Conservation (phyloP, 2,113 vertebrate species). For the Stictonetta naevosa region DNA sequence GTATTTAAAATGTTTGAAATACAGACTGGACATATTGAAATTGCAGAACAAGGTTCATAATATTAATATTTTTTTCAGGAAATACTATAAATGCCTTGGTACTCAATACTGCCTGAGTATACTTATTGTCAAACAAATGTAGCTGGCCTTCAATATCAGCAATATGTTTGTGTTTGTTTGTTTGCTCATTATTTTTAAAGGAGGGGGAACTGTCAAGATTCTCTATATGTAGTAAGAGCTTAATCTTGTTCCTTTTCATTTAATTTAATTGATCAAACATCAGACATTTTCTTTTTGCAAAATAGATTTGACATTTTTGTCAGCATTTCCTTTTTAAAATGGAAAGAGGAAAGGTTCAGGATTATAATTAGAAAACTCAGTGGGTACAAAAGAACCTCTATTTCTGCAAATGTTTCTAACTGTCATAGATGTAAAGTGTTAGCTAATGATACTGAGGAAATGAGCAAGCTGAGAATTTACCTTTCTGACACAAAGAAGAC, state of each 20-base stretch:
- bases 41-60: background rate
- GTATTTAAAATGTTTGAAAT: background rate
- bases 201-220: background rate
- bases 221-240: background rate
- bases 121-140: background rate
- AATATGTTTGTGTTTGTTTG: background rate
- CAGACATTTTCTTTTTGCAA: background rate
- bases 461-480: constrained; percentile 21
- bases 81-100: background rate
- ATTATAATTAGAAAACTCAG: constrained; percentile 52
- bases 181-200: background rate
- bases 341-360: background rate
- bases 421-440: constrained; percentile 31
- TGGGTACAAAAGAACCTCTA: background rate
- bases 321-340: constrained; percentile 44
- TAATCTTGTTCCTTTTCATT: background rate
- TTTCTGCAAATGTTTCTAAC: constrained; percentile 12
- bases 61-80: background rate
- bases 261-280: constrained; percentile 27
- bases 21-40: background rate
- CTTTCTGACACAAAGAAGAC: constrained; percentile 28
- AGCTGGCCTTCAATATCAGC: background rate
- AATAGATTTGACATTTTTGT: constrained; percentile 44
- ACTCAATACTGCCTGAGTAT: background rate
- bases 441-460: constrained; percentile 37